Evolutionary conservation across 2,797 vertebrate species (phyloP).

Genomic region (Taenioides sp.): DNA sequence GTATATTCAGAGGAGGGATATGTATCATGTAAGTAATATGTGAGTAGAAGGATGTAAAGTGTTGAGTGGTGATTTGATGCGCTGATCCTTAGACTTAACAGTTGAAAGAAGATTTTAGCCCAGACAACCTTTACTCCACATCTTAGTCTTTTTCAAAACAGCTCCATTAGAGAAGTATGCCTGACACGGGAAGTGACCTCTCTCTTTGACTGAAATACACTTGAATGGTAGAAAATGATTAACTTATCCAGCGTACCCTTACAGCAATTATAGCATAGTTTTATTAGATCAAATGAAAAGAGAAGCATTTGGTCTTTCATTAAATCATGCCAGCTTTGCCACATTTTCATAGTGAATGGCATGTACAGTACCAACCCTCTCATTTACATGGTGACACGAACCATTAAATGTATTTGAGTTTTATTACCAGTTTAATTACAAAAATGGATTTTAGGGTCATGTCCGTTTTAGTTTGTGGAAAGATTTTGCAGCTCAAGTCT

Average conservation of each 20-base stretch:
- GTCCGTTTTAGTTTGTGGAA: not conserved
- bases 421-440: not conserved
- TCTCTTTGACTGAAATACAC: conserved; percentile 48
- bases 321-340: not conserved
- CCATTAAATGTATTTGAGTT: not conserved
- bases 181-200: conserved; percentile 53
- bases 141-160: conserved; percentile 46
- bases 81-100: not conserved
- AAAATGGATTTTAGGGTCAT: not conserved
- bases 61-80: not conserved
- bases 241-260: conserved; percentile 19
- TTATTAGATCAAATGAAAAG: conserved; percentile 13
- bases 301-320: not conserved
- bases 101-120: not conserved
- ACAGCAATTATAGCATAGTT: conserved; percentile 26
- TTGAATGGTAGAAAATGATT: conserved; percentile 48
- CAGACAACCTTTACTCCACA: conserved; percentile 44
- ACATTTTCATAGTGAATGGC: not conserved
- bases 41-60: not conserved
- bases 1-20: not conserved
- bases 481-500: not conserved
- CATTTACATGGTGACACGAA: not conserved
- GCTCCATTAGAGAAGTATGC: conserved; percentile 31
- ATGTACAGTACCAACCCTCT: not conserved
- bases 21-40: not conserved